Percentiles rank a stretch among this genome's conserved stretches.
phyloP scores from a whole-genome alignment of 2,888 invertebrate species.

The Drosophila algonquin region DNA sequence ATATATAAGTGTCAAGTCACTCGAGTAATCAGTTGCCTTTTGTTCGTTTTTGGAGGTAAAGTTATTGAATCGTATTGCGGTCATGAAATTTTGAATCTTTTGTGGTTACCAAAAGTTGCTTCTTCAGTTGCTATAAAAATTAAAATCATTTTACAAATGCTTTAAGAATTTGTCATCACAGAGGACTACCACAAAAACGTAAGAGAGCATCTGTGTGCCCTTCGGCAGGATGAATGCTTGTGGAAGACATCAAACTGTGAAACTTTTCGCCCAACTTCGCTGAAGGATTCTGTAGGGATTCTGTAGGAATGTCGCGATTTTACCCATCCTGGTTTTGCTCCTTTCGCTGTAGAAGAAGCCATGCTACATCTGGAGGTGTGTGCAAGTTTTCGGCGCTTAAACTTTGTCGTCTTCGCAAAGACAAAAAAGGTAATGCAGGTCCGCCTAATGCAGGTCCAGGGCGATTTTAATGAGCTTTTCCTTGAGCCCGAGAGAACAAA shows the following conservation, averaged over 20 bases:
- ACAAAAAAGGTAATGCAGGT: slow-evolving; percentile 36
- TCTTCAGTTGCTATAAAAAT: slow-evolving; percentile 37
- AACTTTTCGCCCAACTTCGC: slow-evolving; percentile 50
- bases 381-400: slow-evolving; percentile 48
- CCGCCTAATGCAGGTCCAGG: not conserved
- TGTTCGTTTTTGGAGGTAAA: slow-evolving; percentile 17
- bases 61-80: slow-evolving; percentile 63
- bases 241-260: slow-evolving; percentile 56
- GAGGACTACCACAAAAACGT: slow-evolving; percentile 35
- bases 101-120: slow-evolving; percentile 22
- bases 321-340: slow-evolving; percentile 10
- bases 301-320: slow-evolving; percentile 48
- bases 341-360: slow-evolving; percentile 28
- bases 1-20: too few species aligned
- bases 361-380: slow-evolving; percentile 52
- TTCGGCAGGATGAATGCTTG: slow-evolving; percentile 10
- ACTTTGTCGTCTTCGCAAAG: slow-evolving; percentile 16
- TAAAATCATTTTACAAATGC: slow-evolving; percentile 66
- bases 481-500: not conserved
- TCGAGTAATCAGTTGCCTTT: not conserved
- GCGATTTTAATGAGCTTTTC: slow-evolving; percentile 8
- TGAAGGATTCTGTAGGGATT: slow-evolving; percentile 43
- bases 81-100: slow-evolving; percentile 60
- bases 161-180: slow-evolving; percentile 54
- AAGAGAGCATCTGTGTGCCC: slow-evolving; percentile 19